Conservation (phyloP, 2,797 vertebrate species). For the Vireo griseus region DNA sequence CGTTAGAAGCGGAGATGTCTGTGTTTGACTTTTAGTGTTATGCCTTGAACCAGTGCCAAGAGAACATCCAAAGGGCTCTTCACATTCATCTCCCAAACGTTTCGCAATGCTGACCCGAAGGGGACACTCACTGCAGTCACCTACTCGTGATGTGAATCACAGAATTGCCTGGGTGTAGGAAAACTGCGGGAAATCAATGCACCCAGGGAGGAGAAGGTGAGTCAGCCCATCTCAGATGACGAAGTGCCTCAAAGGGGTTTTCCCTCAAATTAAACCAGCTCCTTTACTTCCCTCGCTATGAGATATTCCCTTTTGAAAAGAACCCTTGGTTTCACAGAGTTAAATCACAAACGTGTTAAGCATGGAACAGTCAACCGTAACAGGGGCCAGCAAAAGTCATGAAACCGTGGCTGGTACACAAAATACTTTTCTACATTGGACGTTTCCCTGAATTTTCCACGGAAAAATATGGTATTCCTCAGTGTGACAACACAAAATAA, state of each 20-base stretch:
- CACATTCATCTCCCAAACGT: neutral
- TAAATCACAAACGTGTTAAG: neutral
- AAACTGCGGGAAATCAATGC: neutral
- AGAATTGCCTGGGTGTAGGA: accelerated
- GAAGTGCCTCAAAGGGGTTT: neutral
- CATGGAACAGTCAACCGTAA: accelerated
- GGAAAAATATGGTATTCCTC: neutral
- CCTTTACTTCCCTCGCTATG: accelerated
- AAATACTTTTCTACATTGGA: neutral
- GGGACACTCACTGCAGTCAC: neutral
- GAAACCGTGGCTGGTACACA: neutral
- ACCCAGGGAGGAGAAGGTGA: neutral
- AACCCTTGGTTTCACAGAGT: neutral
- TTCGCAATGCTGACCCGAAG: neutral
- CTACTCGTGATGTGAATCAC: neutral
- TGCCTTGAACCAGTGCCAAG: neutral
- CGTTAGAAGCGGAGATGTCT: neutral
- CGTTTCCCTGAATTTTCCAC: neutral
- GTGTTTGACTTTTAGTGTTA: neutral
- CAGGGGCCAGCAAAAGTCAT: neutral
- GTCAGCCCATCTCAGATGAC: neutral
- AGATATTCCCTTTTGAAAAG: neutral
- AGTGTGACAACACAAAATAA: neutral
- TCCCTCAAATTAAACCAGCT: neutral
- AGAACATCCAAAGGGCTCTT: neutral